Percentiles rank a stretch among this genome's conserved stretches.
Conservation (phyloP, 2,113 vertebrate genomes). For the Actenoides lindsayi region DNA sequence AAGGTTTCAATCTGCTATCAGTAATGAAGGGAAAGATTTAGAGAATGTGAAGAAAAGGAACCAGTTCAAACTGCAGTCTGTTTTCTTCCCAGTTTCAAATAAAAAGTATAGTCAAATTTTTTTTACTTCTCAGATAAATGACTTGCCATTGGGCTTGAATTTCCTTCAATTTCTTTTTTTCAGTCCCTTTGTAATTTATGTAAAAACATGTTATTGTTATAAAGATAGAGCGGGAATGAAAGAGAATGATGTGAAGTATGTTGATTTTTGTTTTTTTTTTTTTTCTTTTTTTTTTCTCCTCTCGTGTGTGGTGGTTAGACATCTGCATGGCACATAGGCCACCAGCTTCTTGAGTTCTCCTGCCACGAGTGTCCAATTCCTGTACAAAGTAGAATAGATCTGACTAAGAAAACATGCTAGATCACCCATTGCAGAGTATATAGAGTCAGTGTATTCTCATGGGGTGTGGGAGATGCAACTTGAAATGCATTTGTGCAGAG, state of each 20-base stretch:
- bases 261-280: neutral
- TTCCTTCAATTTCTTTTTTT: neutral
- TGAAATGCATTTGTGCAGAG: neutral
- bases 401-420: neutral
- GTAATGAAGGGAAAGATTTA: neutral
- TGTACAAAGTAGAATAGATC: neutral
- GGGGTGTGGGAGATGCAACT: neutral
- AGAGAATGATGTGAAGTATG: neutral
- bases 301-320: neutral
- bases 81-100: neutral
- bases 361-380: rapidly evolving
- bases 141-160: neutral
- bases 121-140: neutral
- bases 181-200: neutral
- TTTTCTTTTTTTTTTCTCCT: neutral
- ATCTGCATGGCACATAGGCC: rapidly evolving
- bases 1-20: neutral
- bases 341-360: neutral
- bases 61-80: neutral
- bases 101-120: neutral
- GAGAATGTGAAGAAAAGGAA: neutral
- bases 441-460: neutral
- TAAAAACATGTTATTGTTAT: neutral
- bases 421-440: neutral
- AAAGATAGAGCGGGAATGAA: neutral